Evolutionary conservation across 2,113 vertebrate species (phyloP), one percentile per base, ranked within the genome.

Genomic region (Tringa solitaria): DNA sequence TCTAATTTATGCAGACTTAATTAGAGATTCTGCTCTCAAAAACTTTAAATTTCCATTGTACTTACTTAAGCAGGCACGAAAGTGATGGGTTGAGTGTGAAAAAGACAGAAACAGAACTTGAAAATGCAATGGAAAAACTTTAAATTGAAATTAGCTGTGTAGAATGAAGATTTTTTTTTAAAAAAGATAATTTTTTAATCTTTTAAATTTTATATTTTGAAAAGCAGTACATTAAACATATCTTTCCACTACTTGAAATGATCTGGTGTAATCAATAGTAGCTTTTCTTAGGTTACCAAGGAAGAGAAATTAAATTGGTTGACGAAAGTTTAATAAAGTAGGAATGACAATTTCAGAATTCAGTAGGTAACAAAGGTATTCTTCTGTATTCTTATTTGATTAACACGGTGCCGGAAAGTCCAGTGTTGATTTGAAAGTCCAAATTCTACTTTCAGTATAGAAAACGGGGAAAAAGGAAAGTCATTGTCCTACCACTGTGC

Each of bases 401-500:
- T 64, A 65, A 24, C 5, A 5, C 54, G 45, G 21, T 45, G 26
- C 12, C 48, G 41, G 68, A 60, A 79, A 84, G 32, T 68, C 46
- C 39, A 32, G 4, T 21, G 6, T 50, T 63, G 14, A 75, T n/a
- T 18, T 50, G 33, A 72, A 87, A 43, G 9, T 6, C 41, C 4
- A 5, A 56, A 67, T 39, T 67, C 28, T 67, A 54, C 41, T 56
- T 72, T 81, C 17, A 10, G 3, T 24, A 5, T 28, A 32, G 26
- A 67, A 93, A 70, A 50, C 6, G 27, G 19, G 24, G 73, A 51
- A 73, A 64, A 57, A 73, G 16, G 18, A 57, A 21, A 46, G 51
- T 28, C 1, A 0, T 82, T 63, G 33, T 46, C 21, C 13, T 46
- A 8, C 45, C 21, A 39, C 14, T 0, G 1, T 28, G 53, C 4